These are phyloP conservation scores for Enteromius thamalakanensis DNA, from an alignment of 2,797 vertebrate genomes.

Conservation along the genomic window DNA sequence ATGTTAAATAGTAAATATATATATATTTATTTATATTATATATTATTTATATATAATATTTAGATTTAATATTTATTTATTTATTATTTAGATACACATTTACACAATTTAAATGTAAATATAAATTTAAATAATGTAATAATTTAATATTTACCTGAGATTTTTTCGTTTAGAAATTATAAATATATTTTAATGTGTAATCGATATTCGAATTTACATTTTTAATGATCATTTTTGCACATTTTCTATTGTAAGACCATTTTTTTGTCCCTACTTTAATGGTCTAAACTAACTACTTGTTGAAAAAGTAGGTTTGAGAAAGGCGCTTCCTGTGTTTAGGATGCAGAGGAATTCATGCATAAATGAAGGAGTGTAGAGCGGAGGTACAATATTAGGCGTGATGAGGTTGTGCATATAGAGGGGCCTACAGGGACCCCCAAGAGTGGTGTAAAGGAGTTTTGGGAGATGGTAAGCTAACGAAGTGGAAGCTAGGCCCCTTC, in stretches of 20 bases:
- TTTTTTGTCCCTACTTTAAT: conserved; percentile 54
- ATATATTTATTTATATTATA: too few species aligned
- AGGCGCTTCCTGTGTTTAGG: conserved; percentile 67
- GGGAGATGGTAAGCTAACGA: conserved; percentile 43
- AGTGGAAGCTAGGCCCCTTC: conserved; percentile 52
- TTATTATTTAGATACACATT: too few species aligned
- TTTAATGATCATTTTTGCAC: background rate
- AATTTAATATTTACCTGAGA: background rate
- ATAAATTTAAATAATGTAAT: background rate
- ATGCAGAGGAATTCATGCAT: conserved; percentile 68
- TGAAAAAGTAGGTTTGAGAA: conserved; percentile 65
- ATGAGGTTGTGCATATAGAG: conserved; percentile 59
- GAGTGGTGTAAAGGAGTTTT: conserved; percentile 60
- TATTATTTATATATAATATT: too few species aligned
- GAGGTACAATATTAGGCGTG: conserved; percentile 60
- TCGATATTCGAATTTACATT: background rate
- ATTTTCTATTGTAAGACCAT: background rate
- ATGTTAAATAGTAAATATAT: background rate
- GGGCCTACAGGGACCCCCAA: conserved; percentile 36
- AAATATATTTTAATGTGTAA: background rate
- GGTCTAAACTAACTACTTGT: conserved; percentile 61
- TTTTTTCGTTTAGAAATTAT: background rate
- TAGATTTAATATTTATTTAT: too few species aligned
- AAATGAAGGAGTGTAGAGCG: conserved; percentile 57
- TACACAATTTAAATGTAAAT: too few species aligned